Evolutionary conservation across 2,888 invertebrate genomes (phyloP).

Genomic region (Heliconius ismenius): DNA sequence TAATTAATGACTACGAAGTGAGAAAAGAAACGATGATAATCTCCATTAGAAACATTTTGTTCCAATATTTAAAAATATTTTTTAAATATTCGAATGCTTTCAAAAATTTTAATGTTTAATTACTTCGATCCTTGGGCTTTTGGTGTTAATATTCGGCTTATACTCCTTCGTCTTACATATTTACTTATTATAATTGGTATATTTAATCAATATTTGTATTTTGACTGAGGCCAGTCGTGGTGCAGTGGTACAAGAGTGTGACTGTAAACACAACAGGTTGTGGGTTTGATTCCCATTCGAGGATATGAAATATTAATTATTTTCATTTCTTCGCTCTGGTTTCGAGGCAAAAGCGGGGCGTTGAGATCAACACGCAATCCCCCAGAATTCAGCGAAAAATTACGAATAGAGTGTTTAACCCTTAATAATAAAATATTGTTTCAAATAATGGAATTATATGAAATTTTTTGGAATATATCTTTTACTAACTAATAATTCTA

Average conservation of each 20-base stretch:
- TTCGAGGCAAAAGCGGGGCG: no score
- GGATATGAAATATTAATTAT: no score
- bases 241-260: no score
- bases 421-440: no score
- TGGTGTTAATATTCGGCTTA: neutral
- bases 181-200: neutral
- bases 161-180: no score
- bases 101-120: slow-evolving; percentile 4
- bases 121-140: neutral
- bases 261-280: no score
- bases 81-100: neutral
- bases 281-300: no score
- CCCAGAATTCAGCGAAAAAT: no score
- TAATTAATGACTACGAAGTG: neutral
- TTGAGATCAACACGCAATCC: no score
- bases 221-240: no score
- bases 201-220: neutral
- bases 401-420: no score
- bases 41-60: neutral
- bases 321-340: no score
- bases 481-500: neutral
- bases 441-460: neutral
- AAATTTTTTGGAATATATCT: neutral
- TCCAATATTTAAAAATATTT: neutral
- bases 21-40: slow-evolving; percentile 19